Evolutionary conservation across 2,888 invertebrate species (phyloP).

Genomic region (Mythimna lalbum): DNA sequence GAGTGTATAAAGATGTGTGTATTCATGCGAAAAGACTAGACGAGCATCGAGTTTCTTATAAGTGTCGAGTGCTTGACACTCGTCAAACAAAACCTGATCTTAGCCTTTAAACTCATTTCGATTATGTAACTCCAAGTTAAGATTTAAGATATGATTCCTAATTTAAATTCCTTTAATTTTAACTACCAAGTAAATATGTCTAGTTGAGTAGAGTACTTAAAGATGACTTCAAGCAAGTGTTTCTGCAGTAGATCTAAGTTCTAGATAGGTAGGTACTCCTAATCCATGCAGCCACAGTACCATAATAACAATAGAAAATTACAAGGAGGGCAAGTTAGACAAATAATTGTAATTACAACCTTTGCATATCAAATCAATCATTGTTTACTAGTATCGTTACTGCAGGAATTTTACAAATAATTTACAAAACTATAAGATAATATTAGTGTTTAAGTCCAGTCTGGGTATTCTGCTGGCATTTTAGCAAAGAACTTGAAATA

Average conservation of each 20-base stretch:
- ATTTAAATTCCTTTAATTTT: background rate
- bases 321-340: constrained; percentile 23
- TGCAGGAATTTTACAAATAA: background rate
- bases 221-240: constrained; percentile 1
- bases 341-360: constrained; percentile 31
- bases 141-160: background rate
- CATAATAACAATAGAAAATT: constrained; percentile 37
- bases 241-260: background rate
- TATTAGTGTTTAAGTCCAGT: background rate
- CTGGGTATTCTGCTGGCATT: background rate
- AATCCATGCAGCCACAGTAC: background rate
- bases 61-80: constrained; percentile 12
- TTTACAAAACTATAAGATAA: background rate
- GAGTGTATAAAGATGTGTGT: background rate
- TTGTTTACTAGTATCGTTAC: constrained; percentile 17
- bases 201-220: background rate
- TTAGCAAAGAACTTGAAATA: background rate
- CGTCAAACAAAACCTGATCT: background rate
- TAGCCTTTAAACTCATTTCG: background rate
- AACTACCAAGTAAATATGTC: background rate
- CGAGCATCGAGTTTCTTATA: background rate
- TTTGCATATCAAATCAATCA: constrained; percentile 33
- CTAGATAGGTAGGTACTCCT: background rate
- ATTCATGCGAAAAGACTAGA: background rate
- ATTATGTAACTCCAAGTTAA: background rate